Percentiles rank a stretch among this genome's conserved stretches.
These are phyloP conservation scores for Drosophila lini DNA, from an alignment of 1,140 invertebrate species.

Conservation along the genomic window DNA sequence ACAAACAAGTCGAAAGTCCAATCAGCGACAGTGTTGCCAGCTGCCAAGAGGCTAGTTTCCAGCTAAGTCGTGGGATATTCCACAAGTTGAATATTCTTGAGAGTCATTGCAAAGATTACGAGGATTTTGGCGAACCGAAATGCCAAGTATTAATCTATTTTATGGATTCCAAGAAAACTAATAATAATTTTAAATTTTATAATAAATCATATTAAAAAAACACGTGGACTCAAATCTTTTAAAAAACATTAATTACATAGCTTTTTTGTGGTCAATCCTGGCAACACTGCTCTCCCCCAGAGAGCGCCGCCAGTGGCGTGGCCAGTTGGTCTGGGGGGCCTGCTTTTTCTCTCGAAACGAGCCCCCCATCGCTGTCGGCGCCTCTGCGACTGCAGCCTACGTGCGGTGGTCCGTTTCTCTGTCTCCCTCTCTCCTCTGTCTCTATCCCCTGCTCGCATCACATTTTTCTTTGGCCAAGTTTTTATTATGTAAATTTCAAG, in stretches of 20 bases:
- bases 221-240: too few relatives aligned
- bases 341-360: background rate
- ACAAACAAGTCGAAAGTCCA: conserved; percentile 79
- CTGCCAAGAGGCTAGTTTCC: conserved; percentile 1
- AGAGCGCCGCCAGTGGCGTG: conserved; percentile 17
- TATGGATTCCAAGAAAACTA: background rate
- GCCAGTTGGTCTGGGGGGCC: conserved; percentile 1
- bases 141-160: background rate
- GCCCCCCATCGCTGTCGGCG: conserved; percentile 5
- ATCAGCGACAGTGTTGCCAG: conserved; percentile 21
- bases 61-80: background rate
- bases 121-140: background rate
- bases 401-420: conserved; percentile 5
- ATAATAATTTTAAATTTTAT: too few relatives aligned
- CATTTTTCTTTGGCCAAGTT: conserved; percentile 17
- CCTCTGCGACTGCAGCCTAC: conserved; percentile 37
- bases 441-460: conserved; percentile 2
- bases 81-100: conserved; percentile 2
- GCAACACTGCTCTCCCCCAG: background rate
- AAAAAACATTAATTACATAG: too few relatives aligned
- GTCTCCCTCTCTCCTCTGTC: background rate
- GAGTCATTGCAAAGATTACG: background rate
- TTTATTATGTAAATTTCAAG: conserved; percentile 49
- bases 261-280: background rate
- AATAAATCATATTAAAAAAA: too few relatives aligned